Percentiles rank a stretch among this genome's conserved stretches.
Evolutionary conservation across 2,797 vertebrate genomes (phyloP).

Genomic region (Uromys caudimaculatus): DNA sequence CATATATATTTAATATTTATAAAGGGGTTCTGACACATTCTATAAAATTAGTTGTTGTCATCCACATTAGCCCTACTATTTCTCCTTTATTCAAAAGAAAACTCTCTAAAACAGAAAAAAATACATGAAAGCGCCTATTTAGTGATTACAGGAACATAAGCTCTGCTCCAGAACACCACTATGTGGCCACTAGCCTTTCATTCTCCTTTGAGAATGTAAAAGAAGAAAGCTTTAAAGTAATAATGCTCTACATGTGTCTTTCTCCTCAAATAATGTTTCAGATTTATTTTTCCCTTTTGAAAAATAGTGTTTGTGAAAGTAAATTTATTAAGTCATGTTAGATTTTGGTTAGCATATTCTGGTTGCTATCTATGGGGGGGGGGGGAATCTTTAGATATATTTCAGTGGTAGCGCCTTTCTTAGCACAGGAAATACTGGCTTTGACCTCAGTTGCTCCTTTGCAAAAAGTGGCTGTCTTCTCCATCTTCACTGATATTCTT

Average conservation of each 20-base stretch:
- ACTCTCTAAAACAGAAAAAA: background rate
- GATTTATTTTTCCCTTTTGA: background rate
- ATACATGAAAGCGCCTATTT: background rate
- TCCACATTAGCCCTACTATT: too few relatives aligned
- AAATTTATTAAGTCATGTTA: background rate
- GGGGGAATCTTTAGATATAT: background rate
- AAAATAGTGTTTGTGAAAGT: background rate
- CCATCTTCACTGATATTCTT: background rate
- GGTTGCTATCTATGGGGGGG: background rate
- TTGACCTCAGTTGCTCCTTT: background rate
- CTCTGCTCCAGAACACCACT: background rate
- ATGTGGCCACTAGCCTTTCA: background rate
- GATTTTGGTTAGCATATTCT: background rate
- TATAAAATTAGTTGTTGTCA: too few relatives aligned
- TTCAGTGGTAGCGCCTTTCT: background rate
- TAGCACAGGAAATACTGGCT: background rate
- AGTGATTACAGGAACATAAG: background rate
- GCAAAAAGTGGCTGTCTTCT: background rate
- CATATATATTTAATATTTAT: too few relatives aligned
- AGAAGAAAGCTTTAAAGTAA: background rate
- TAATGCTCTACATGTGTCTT: background rate
- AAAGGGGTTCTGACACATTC: too few relatives aligned
- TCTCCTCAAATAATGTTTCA: background rate
- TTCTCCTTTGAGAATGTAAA: background rate
- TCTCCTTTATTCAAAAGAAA: background rate